Percentiles rank a stretch among this genome's conserved stretches.
Evolutionary conservation across 2,113 vertebrate species (phyloP).

Genomic region (Oncorhynchus masou): DNA sequence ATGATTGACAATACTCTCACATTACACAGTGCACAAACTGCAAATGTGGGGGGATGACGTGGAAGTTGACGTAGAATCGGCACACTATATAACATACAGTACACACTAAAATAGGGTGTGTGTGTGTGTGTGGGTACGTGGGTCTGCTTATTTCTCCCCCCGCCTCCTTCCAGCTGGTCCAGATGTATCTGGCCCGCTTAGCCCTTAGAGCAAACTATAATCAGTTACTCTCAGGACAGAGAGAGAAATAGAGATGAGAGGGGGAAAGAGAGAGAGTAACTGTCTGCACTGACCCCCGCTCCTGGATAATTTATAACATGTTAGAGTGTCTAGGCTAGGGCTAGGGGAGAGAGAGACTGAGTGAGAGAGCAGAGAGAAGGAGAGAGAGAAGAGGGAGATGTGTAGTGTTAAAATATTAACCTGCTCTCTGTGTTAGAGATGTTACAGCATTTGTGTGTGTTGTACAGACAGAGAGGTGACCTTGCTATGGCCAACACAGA

Average conservation of each 20-base stretch:
- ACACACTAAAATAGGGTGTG: no score
- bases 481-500: no score
- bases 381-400: slow-evolving; percentile 26
- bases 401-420: slow-evolving; percentile 72
- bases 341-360: not conserved
- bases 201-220: slow-evolving; percentile 73
- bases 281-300: not conserved
- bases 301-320: no score
- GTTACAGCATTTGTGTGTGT: slow-evolving; percentile 28
- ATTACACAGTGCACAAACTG: no score
- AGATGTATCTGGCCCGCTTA: slow-evolving; percentile 72
- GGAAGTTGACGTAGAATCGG: no score
- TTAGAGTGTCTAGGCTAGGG: no score
- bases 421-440: slow-evolving; percentile 54
- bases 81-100: no score
- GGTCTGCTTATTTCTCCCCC: slow-evolving; percentile 22
- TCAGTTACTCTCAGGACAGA: slow-evolving; percentile 70
- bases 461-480: slow-evolving; percentile 34
- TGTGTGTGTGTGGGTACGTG: not conserved
- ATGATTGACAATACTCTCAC: no score
- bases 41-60: no score
- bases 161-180: slow-evolving; percentile 62
- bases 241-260: no score
- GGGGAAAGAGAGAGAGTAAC: no score
- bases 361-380: not conserved